Evolutionary conservation across 2,113 vertebrate genomes (phyloP), one percentile per base, ranked within the genome.

Genomic region (Hydrochoerus hydrochaeris): DNA sequence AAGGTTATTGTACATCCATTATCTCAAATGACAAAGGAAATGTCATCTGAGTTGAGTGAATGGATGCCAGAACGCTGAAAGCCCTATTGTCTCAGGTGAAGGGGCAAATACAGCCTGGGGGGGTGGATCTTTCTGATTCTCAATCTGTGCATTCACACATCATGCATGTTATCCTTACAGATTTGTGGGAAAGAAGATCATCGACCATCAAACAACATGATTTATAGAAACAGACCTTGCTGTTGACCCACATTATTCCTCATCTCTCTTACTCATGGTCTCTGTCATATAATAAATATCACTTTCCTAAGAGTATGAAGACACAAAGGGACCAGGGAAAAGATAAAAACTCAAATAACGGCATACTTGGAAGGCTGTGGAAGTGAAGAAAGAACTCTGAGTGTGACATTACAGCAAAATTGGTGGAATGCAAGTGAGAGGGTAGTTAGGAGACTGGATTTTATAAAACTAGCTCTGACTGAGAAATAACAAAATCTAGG

Each of bases 11-110:
- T 93, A 88, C 67, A 94, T 80, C 94, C 97, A 97, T 96, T 96
- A 98, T 92, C 80, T 77, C 67, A 41, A 91, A 69, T 97, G 96
- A 97, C 81, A 98, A 97, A 97, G 71, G 71, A 96, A 97, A 97
- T 57, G 46, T 86, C 94, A 97, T 69, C 11, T 10, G n/a, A 65
- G 10, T 94, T 95, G 97, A 65, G 75, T 95, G 52, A 83, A 95
- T 96, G 60, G 94, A 88, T 94, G 85, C 90, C 95, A 96, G 62
- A 4, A 14, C 30, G 12, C 73, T 94, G 89, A 95, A 98, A 97
- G 80, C 67, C 22, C 71, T 28, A 28, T 97, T 97, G 95, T 90
- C 60, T 93, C 57, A 93, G 7, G 92, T 73, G 83, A 97, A 97
- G 89, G 97, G 87, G 63, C 93, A 90, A 92, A 77, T 95, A 35